Evolutionary conservation across 2,888 invertebrate species (phyloP), one percentile per base, ranked within the genome.

Genomic region (Euphydryas editha): DNA sequence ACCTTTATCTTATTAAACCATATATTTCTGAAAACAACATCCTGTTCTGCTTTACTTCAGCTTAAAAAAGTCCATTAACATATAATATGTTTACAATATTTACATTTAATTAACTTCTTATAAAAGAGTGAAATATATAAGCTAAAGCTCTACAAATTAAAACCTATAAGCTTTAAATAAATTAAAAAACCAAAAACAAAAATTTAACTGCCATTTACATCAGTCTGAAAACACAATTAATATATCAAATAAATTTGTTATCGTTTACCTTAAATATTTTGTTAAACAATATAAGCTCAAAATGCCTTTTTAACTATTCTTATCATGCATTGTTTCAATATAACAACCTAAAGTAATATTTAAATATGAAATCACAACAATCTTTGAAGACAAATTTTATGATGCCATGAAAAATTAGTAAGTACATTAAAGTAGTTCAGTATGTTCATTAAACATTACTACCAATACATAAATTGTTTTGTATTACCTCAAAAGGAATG

Each of bases 401-500:
- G 63, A 72, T 68, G 71, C 62, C 49, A 39, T 74, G 62, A 70
- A 74, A 74, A 73, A 73, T 79, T 72, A 71, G 60, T 76, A 78
- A 78, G 76, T 76, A 78, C 75, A 72, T 65, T n/a, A 44, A 44
- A n/a, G 8, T 30, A 30, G 5, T 30, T 7, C 30, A 30, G 30
- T 30, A 30, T 30, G 30, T 60, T 49, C 58, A 61, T 68, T 59
- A 64, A 36, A 55, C 55, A 21, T 42, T 46, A 59, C 54, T 44
- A 49, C 11, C 24, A 47, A 44, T 51, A 58, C 39, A 59, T 62
- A 67, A 66, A 21, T 59, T 59, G 24, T 70, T 63, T 65, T 69
- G 59, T 76, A 79, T 78, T 82, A 82, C 68, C 85, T 72, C 47
- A 88, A 85, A 70, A 95, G 89, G 76, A 93, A 94, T 42, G 96